Conservation (phyloP, 2,888 invertebrate genomes). For the Caenorhabditis panamensis region DNA sequence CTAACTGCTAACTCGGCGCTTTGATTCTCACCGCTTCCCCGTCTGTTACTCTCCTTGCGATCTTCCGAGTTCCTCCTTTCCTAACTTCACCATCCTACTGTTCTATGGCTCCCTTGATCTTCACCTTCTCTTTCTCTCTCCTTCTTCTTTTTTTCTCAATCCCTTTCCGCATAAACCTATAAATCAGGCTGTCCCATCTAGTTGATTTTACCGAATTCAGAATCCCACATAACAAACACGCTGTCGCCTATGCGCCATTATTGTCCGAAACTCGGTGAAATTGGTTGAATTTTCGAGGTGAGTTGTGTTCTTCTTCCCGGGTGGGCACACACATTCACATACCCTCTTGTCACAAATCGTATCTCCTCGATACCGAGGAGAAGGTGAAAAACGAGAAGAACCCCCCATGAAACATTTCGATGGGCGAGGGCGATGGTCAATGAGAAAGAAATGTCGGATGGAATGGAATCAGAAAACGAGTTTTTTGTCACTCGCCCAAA, state of each 20-base stretch:
- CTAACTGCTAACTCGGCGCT: neutral
- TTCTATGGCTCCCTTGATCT: too few relatives aligned
- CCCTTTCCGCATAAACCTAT: constrained; percentile 20
- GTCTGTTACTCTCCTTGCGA: neutral
- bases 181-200: constrained; percentile 32
- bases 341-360: too few relatives aligned
- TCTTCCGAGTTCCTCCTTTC: too few relatives aligned
- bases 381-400: neutral
- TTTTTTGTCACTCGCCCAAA: constrained; percentile 41
- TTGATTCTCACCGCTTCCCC: neutral
- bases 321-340: too few relatives aligned
- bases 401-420: constrained; percentile 26
- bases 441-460: constrained; percentile 1
- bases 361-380: neutral
- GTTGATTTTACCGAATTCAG: constrained; percentile 35
- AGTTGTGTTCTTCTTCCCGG: too few relatives aligned
- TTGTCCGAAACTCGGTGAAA: constrained; percentile 57
- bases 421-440: constrained; percentile 22
- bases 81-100: too few relatives aligned
- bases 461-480: constrained; percentile 25
- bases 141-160: neutral
- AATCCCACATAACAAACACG: constrained; percentile 35
- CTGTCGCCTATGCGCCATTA: constrained; percentile 55
- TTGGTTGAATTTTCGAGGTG: constrained; percentile 55
- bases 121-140: neutral